phyloP scores from a whole-genome alignment of 2,113 vertebrate genomes.

The Nansenia antarctica region DNA sequence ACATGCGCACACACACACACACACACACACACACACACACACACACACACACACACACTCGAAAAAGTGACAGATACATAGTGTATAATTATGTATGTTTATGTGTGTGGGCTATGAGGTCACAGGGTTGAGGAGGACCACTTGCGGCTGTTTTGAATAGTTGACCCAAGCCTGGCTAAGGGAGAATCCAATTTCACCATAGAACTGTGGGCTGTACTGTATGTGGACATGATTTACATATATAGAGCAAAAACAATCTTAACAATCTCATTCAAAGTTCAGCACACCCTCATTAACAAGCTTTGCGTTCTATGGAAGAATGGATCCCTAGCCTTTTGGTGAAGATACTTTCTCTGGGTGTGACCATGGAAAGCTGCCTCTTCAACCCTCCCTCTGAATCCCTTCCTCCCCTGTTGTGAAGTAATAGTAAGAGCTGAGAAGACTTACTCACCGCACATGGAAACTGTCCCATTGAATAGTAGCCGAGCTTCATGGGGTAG shows the following conservation, averaged over 20 bases:
- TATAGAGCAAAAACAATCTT: background rate
- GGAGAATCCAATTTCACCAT: conserved; percentile 10
- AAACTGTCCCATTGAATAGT: conserved; percentile 50
- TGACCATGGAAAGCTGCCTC: conserved; percentile 14
- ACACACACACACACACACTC: background rate
- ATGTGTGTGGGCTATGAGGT: conserved; percentile 26
- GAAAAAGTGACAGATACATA: conserved; percentile 36
- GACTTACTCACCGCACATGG: conserved; percentile 55
- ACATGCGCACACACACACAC: conserved; percentile 23
- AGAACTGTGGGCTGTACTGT: background rate
- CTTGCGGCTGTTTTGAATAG: conserved; percentile 29
- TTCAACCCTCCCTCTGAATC: conserved; percentile 14
- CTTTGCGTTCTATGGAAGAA: background rate
- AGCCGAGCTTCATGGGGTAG: conserved; percentile 65
- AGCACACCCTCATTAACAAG: background rate
- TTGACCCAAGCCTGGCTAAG: conserved; percentile 9
- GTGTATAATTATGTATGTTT: conserved; percentile 44
- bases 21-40: conserved; percentile 15
- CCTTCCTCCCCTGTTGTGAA: conserved; percentile 10
- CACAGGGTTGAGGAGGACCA: conserved; percentile 42
- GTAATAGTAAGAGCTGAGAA: conserved; percentile 14
- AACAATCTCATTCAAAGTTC: background rate
- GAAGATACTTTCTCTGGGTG: background rate
- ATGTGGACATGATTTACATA: background rate
- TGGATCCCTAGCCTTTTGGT: background rate